Percentiles rank a stretch among this genome's conserved stretches.
phyloP scores from a whole-genome alignment of 2,113 vertebrate species.

The Cyanoramphus novaezelandiae region DNA sequence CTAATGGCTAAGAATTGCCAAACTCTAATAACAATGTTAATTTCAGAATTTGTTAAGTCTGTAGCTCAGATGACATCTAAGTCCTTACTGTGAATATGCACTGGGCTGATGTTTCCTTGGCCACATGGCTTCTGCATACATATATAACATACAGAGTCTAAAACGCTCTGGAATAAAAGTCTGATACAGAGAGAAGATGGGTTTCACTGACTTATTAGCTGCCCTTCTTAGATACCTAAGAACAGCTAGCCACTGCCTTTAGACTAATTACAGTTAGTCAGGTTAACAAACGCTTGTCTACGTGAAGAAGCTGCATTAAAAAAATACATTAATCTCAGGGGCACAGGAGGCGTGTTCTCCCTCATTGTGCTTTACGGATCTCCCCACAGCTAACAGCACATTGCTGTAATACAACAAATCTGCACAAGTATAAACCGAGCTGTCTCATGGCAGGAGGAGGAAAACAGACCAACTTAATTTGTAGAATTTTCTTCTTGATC shows the following conservation, averaged over 20 bases:
- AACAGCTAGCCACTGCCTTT: background rate
- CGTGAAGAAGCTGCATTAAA: background rate
- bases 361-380: background rate
- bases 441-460: background rate
- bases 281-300: background rate
- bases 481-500: background rate
- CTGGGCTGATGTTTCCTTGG: background rate
- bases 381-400: background rate
- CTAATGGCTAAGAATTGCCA: background rate
- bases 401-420: background rate
- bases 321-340: background rate
- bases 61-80: background rate
- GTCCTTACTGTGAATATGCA: background rate
- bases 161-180: background rate
- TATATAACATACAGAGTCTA: accelerated
- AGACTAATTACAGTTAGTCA: background rate
- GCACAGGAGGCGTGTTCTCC: background rate
- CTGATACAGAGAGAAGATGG: background rate
- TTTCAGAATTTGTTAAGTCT: background rate
- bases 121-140: background rate
- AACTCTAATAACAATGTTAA: background rate
- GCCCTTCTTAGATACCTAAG: background rate
- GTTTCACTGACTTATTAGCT: background rate
- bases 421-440: background rate
- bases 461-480: background rate